Percentiles rank a stretch among this genome's conserved stretches.
phyloP scores from a whole-genome alignment of 2,797 vertebrate species.

The Syndactyla subalaris region DNA sequence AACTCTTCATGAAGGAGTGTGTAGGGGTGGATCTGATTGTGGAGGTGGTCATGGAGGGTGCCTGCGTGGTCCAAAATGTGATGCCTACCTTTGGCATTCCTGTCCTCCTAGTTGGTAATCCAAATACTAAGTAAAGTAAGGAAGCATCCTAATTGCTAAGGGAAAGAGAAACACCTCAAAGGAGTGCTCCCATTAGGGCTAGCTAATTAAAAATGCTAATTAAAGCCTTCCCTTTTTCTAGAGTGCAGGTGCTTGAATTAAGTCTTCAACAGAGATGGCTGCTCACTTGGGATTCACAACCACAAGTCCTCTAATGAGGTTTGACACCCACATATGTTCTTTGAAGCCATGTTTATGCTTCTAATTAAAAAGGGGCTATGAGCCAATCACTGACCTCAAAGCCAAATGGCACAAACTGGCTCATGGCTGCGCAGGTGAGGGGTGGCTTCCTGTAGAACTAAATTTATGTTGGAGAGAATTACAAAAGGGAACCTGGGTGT shows the following conservation, averaged over 20 bases:
- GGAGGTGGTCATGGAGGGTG: neutral
- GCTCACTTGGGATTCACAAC: neutral
- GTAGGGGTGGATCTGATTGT: neutral
- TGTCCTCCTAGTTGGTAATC: neutral
- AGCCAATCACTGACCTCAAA: constrained; percentile 1
- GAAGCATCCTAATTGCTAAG: neutral
- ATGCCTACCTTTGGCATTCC: neutral
- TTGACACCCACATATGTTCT: constrained; percentile 25
- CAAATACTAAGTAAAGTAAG: neutral
- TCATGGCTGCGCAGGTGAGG: neutral
- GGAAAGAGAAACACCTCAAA: neutral
- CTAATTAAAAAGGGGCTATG: neutral
- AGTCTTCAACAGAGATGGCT: neutral
- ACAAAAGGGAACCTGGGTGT: neutral
- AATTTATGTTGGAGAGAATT: neutral
- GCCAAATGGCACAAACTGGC: neutral
- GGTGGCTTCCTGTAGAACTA: neutral
- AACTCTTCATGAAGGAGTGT: neutral
- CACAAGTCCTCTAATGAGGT: neutral
- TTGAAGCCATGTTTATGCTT: constrained; percentile 8
- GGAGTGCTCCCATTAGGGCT: neutral
- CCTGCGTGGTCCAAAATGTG: neutral
- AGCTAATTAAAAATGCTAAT: constrained; percentile 7
- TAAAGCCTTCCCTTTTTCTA: constrained; percentile 38
- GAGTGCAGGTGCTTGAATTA: neutral